Evolutionary conservation across 2,888 invertebrate genomes (phyloP).

Genomic region (Chouioia cunea): DNA sequence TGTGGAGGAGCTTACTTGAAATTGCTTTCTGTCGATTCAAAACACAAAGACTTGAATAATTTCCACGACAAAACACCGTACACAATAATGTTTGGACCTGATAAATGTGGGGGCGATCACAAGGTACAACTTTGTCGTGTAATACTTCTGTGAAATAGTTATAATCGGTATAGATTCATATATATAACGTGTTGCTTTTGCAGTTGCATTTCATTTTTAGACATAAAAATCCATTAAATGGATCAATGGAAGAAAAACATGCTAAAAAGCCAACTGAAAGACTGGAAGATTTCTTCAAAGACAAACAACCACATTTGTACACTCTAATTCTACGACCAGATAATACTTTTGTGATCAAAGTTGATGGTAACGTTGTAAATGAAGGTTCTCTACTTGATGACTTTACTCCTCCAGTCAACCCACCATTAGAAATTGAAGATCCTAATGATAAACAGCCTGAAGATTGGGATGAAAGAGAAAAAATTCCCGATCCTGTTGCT

Average conservation of each 20-base stretch:
- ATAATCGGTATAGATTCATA: background rate
- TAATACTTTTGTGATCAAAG: conserved; percentile 82
- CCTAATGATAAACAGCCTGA: conserved; percentile 86
- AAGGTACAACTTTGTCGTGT: too few species aligned
- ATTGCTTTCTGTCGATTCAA: conserved; percentile 82
- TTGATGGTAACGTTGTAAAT: conserved; percentile 88
- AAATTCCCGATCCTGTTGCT: conserved; percentile 90
- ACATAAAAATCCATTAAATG: conserved; percentile 94
- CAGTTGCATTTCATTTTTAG: conserved; percentile 89
- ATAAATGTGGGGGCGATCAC: conserved; percentile 97
- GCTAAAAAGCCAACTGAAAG: conserved; percentile 90
- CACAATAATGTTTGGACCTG: conserved; percentile 99
- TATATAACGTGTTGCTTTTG: conserved; percentile 50
- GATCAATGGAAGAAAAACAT: conserved; percentile 93
- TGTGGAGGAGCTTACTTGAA: conserved; percentile 99
- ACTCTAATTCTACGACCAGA: conserved; percentile 84
- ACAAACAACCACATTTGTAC: conserved; percentile 92
- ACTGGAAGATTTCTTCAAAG: conserved; percentile 88
- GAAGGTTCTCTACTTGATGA: conserved; percentile 90
- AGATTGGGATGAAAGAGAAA: conserved; percentile 97
- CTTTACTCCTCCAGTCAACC: conserved; percentile 94
- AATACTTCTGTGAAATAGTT: background rate
- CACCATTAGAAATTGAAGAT: conserved; percentile 94
- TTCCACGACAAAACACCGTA: conserved; percentile 98
- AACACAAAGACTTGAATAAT: conserved; percentile 79